These are phyloP conservation scores for Eonycteris spelaea DNA, from an alignment of 2,113 vertebrate genomes.

Conservation along the genomic window DNA sequence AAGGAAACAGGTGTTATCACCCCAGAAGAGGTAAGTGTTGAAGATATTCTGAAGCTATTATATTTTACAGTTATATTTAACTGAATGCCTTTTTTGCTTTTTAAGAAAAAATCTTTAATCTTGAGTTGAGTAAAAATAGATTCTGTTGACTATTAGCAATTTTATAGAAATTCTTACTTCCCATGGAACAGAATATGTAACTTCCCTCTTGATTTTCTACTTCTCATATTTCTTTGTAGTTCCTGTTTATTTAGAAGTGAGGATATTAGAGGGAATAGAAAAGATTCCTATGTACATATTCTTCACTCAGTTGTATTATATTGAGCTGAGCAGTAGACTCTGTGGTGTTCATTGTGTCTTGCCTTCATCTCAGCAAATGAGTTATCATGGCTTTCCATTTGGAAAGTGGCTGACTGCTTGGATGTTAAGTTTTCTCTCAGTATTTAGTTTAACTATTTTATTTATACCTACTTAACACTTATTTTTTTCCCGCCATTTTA, in stretches of 20 bases:
- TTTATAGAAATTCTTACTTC: conserved; percentile 15
- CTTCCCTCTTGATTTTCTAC: conserved; percentile 33
- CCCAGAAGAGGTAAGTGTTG: conserved; percentile 93
- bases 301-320: background rate
- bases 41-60: conserved; percentile 23
- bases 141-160: background rate
- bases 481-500: background rate
- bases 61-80: background rate
- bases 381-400: background rate
- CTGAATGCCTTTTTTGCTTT: background rate
- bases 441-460: conserved; percentile 25
- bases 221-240: conserved; percentile 54
- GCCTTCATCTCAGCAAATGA: background rate
- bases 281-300: background rate
- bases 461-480: background rate
- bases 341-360: background rate
- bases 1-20: conserved; percentile 99
- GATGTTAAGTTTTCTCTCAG: background rate
- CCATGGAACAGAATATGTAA: background rate
- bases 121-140: conserved; percentile 16
- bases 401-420: background rate
- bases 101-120: conserved; percentile 8
- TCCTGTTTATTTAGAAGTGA: conserved; percentile 50
- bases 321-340: background rate
- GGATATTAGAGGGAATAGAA: background rate